These are phyloP conservation scores for Hydrozoanthus tunicans DNA, from an alignment of 64 coral and sea anemone species.

Conservation along the genomic window DNA sequence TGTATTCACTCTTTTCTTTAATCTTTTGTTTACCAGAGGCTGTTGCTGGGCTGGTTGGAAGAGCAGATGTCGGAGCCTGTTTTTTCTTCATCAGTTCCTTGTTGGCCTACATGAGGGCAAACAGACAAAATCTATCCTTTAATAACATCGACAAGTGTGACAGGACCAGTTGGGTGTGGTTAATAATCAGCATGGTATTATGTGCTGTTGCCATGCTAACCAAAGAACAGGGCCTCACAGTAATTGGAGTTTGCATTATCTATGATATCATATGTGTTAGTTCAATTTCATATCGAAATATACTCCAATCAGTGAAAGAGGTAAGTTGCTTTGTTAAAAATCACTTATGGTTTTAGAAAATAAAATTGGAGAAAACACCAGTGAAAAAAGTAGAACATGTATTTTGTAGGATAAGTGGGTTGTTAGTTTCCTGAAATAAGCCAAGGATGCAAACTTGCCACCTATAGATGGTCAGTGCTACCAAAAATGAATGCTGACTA, in stretches of 20 bases:
- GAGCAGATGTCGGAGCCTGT: conserved; percentile 92
- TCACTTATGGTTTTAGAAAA: not conserved
- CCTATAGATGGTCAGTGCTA: no score
- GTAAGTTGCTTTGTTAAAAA: conserved; percentile 9
- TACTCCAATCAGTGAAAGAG: conserved; percentile 48
- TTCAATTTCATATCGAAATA: conserved; percentile 23
- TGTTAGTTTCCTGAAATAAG: no score
- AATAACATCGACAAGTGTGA: not conserved
- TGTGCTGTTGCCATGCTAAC: conserved; percentile 83
- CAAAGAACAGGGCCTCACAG: conserved; percentile 94
- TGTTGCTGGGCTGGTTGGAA: conserved; percentile 92
- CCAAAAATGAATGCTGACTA: no score
- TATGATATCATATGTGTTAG: conserved; percentile 81
- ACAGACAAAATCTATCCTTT: not conserved
- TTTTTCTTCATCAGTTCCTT: conserved; percentile 85
- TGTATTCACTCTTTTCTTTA: no score
- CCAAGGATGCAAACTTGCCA: no score
- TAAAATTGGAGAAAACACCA: no score
- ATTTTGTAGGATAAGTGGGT: no score
- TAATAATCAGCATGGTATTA: conserved; percentile 54
- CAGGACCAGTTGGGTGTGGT: conserved; percentile 58
- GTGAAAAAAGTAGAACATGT: no score
- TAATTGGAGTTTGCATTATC: conserved; percentile 76
- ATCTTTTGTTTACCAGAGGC: conserved; percentile 65
- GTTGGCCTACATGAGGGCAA: conserved; percentile 67